Evolutionary conservation across 2,797 vertebrate species (phyloP), one percentile per base, ranked within the genome.

Genomic region (Vultur gryphus): DNA sequence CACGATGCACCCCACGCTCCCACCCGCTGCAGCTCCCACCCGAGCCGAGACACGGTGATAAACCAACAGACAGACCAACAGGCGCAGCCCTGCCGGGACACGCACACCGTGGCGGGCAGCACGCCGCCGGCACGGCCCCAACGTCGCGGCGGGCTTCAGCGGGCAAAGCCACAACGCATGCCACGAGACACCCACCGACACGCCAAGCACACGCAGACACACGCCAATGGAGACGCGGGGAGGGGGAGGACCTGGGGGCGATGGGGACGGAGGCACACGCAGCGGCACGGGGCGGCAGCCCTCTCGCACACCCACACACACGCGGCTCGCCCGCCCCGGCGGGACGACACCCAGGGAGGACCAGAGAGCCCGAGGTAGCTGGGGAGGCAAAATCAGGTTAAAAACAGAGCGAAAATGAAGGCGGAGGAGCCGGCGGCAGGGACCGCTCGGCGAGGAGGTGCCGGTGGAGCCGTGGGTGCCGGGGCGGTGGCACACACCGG

Each of bases 361-460:
- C 84, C 37, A 6, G 82, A 97, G 93, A 96, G 94, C 75, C 87
- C 14, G 70, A 96, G 96, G 97, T 41, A 97, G 97, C 98, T 98
- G 97, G 94, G 97, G 96, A 97, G 94, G 98, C 93, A 98, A 98
- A 98, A 75, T 89, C 29, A 95, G 70, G 97, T 98, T 98, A 98
- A 96, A 97, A 98, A 66, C 59, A 70, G 89, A 96, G 93, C 10
- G 13, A 87, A 88, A 94, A 90, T 78, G 82, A 87, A 91, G 84
- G 93, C 7, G n/a, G 75, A 95, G 87, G 94, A 93, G 91, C 64
- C 83, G 94, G 84, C 76, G 95, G 91, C 37, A 85, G 96, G 95
- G 91, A 58, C 89, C 67, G 67, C 71, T 69, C 95, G 37, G 80
- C 76, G 59, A 95, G 94, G 64, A 96, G 95, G 64, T n/a, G 92